Evolutionary conservation across 2,888 invertebrate species (phyloP), one percentile per base, ranked within the genome.

Genomic region (Tetramorium bicarinatum): DNA sequence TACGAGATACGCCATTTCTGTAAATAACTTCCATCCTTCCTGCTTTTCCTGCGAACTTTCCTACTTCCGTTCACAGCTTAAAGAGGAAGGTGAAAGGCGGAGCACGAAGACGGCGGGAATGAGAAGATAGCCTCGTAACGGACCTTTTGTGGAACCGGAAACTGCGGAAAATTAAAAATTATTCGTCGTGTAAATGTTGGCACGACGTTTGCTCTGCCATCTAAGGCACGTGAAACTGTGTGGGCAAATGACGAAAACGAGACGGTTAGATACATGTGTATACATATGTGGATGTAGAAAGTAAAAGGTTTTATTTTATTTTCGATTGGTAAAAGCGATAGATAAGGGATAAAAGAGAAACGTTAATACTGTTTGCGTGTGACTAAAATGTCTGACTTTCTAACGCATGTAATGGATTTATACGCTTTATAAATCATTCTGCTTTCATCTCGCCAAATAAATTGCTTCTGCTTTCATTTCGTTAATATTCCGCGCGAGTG

Each of bases 1-100:
- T 77, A 74, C 71, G 81, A 90, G 90, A 90, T 87, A 89, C 83
- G 90, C 82, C 62, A 66, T 85, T 85, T 82, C 82, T 88, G 87
- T 88, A 81, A 87, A 85, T 82, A 90, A 88, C 85, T 85, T 83
- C 59, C 69, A 38, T 49, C 76, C 80, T 44, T 47, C 80, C 82
- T 41, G 54, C 54, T 41, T 38, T 21, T 71, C 47, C 56, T 15
- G 44, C 71, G 21, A 83, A 82, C 80, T 64, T 82, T 56, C 79
- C 29, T 61, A 62, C 44, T 77, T 77, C 38, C 62, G 81, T 21
- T 67, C 47, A 61, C 25, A 34, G 49, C 21, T 69, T 67, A 29
- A 44, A 61, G 66, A 80, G 34, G 34, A 69, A 41, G 41, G 41
- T n/a, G 49, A 61, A 87, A 79, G 64, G 64, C 52, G 44, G 49